Base-by-base conservation (phyloP, 2,797 vertebrate species). In the Myotis planiceps region DNA sequence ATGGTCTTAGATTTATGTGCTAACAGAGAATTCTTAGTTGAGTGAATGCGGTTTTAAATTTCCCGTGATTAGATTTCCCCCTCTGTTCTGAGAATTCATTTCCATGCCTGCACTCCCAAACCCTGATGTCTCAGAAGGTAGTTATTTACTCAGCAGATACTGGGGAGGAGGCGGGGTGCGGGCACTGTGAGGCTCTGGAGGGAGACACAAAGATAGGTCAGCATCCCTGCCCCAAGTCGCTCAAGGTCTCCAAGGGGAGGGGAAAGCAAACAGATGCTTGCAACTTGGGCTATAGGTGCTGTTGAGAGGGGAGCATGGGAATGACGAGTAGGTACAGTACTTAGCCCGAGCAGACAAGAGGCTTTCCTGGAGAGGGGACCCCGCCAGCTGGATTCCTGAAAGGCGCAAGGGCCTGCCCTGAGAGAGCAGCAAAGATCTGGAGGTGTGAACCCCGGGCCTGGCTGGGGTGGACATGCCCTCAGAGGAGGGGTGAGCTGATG, bases 41-140 rank as follows among this genome's bases (percentile, higher is more conserved):
- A 89, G 66, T 74, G 72, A 94, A 87, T 81, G 42, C 47, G 49
- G 75, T 69, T 94, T 96, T 97, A 96, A 95, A 96, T 97, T 96
- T 90, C 75, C 88, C 0, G 0, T 83, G 90, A 91, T 88, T 87
- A 91, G 51, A 92, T 95, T 83, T 74, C 95, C 78, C 66, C 9
- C 32, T 80, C 84, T 87, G 79, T 68, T 89, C 60, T 18, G 27
- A 88, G 68, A 58, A 88, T 91, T 80, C 88, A 65, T 42, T 78
- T 45, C 39, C 37, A 39, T 0, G 10, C 32, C 72, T 51, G 42
- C 2, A 12, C 25, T 88, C 66, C 49, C 27, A 71, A 71, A 47
- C 18, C 29, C 18, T 65, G 47, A 39, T 25, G 27, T 68, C 82
- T 90, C 49, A 75, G 42, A 6, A 45, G 49, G 51, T 6, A 72